A percentile compares a stretch with the other conserved stretches of the same genome.
Evolutionary conservation across 2,113 vertebrate species (phyloP).

Genomic region (Manacus vitellinus): DNA sequence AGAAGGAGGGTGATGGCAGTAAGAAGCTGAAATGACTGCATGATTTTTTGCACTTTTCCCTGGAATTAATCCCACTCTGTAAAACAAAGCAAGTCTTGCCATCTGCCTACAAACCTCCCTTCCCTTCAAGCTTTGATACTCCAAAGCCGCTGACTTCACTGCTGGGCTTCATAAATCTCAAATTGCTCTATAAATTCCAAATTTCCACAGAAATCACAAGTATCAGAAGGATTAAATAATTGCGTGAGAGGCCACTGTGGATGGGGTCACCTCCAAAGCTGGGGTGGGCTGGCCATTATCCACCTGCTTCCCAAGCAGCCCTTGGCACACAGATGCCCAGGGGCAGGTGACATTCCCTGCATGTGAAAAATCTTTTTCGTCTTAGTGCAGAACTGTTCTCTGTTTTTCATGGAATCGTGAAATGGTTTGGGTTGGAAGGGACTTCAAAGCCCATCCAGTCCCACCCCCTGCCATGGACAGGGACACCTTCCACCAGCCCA

Average conservation of each 20-base stretch:
- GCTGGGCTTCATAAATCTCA: neutral
- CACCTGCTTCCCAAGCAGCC: fast-evolving
- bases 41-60: neutral
- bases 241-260: neutral
- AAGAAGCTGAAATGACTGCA: neutral
- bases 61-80: neutral
- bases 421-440: neutral
- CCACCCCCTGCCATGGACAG: neutral
- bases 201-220: neutral
- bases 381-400: neutral
- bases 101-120: neutral
- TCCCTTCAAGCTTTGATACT: neutral
- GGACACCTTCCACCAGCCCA: neutral
- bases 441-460: fast-evolving
- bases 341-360: fast-evolving
- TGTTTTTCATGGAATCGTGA: neutral
- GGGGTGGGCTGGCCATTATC: fast-evolving
- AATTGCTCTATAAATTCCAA: neutral
- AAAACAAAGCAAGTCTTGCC: neutral
- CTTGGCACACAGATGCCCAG: fast-evolving
- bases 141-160: neutral
- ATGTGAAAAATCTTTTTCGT: fast-evolving
- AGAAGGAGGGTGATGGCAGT: neutral
- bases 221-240: neutral
- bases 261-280: neutral